Percentiles rank a stretch among this genome's conserved stretches.
Evolutionary conservation across 2,113 vertebrate species (phyloP).

Genomic region (Neodon shergylaensis): DNA sequence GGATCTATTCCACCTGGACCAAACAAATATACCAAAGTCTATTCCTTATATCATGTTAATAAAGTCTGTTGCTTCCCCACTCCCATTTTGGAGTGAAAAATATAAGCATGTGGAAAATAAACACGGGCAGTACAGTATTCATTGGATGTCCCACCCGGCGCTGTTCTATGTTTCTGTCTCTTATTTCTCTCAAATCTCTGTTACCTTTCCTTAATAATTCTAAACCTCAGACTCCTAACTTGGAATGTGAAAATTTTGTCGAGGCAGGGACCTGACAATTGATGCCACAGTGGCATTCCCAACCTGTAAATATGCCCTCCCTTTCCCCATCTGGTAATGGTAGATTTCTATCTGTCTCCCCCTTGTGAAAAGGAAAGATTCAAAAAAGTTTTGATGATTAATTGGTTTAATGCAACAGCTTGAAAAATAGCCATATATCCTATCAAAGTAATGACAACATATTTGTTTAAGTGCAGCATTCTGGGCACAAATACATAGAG

Average conservation of each 20-base stretch:
- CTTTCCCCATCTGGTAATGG: conserved; percentile 28
- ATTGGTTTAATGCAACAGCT: conserved; percentile 61
- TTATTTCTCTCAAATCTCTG: too few relatives aligned
- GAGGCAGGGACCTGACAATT: neutral
- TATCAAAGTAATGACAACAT: conserved; percentile 61
- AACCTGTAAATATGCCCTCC: neutral
- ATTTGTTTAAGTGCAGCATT: conserved; percentile 47
- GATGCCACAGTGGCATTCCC: conserved; percentile 6
- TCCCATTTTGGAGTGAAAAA: too few relatives aligned
- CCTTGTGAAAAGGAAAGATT: conserved; percentile 42
- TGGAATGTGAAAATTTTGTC: too few relatives aligned
- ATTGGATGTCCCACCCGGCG: fast-evolving
- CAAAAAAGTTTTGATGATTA: conserved; percentile 56
- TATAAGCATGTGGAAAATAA: too few relatives aligned
- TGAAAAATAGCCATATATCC: conserved; percentile 58
- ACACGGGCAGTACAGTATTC: too few relatives aligned
- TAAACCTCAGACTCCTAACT: too few relatives aligned
- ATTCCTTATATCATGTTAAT: too few relatives aligned
- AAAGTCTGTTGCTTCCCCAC: too few relatives aligned
- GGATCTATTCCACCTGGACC: too few relatives aligned
- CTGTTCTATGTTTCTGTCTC: too few relatives aligned
- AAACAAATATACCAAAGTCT: too few relatives aligned
- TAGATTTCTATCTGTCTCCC: conserved; percentile 33
- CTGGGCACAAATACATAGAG: neutral
- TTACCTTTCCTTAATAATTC: too few relatives aligned